These are phyloP conservation scores for Callipepla californica DNA, from an alignment of 2,113 vertebrate genomes.

Conservation along the genomic window DNA sequence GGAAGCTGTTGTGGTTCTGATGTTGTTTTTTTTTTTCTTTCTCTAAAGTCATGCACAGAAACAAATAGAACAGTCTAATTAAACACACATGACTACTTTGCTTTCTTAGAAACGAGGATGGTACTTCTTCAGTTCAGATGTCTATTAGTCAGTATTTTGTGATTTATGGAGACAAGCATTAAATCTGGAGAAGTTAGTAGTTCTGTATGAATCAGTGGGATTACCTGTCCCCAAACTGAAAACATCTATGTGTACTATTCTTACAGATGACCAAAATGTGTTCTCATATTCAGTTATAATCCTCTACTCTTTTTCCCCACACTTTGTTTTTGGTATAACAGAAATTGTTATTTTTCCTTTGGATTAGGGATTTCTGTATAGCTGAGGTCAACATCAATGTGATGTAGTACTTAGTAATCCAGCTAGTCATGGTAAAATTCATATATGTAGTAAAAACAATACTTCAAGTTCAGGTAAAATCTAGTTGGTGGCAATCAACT, in stretches of 20 bases:
- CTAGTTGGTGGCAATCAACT: not conserved
- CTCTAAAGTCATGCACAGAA: not conserved
- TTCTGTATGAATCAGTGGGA: not conserved
- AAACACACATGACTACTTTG: not conserved
- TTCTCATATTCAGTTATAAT: not conserved
- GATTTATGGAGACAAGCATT: not conserved
- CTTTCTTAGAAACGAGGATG: not conserved
- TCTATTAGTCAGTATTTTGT: not conserved
- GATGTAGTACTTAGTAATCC: not conserved
- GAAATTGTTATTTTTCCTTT: not conserved
- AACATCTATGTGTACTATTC: not conserved
- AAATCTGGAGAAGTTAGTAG: not conserved
- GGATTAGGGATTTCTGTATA: not conserved
- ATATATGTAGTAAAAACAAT: not conserved
- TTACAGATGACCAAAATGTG: not conserved
- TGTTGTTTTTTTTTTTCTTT: not conserved
- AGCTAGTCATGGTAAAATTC: not conserved
- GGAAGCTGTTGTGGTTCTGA: not conserved
- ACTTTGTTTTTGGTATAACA: not conserved
- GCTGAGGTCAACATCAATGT: not conserved
- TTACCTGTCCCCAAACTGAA: not conserved
- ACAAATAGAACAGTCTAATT: slow-evolving; percentile 7
- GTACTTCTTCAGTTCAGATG: not conserved
- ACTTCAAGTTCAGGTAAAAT: not conserved
- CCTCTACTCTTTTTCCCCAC: not conserved